Evolutionary conservation across 2,113 vertebrate species (phyloP), one percentile per base, ranked within the genome.

Genomic region (Zingel zingel): DNA sequence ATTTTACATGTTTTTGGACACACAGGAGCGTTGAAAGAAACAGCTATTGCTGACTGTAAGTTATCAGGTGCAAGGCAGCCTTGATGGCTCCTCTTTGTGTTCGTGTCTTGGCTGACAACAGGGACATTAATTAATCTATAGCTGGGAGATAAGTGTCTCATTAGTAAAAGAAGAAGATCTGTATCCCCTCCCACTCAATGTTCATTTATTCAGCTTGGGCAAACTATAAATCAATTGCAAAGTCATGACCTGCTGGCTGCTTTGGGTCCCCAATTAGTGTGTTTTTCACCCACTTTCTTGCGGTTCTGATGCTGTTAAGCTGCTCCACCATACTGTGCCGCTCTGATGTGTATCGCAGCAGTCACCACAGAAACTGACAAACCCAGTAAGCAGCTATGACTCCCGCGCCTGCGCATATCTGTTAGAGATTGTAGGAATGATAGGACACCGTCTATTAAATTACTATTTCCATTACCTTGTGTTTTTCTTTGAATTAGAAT

Each of bases 181-280:
- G 86, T 83, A 90, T 84, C 85, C 68, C 64, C 71, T 69, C 51
- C 63, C 75, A 85, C 84, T 90, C 83, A 25, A 59, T 83, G 84
- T 80, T 92, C 79, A 86, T 83, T 89, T 90, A 77, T 90, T 85
- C 83, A 82, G 58, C 84, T 69, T 9, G 69, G 79, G 69, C 47
- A 87, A 87, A 82, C 88, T 85, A 64, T 81, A 73, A 83, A 89
- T 89, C 82, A 93, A 92, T 88, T 87, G 86, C 76, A 77, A 75
- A 86, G 84, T 81, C 77, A 25, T 84, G 86, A 91, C 88, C 91
- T 76, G 54, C 74, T 59, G 53, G 70, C 81, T 82, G 39, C 62
- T 86, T 68, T 23, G 30, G 78, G 66, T 75, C 67, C 74, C 88
- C 73, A 89, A 88, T 92, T 90, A 92, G 87, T 1, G 19, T 80